Conservation (phyloP, 2,113 vertebrate genomes). For the Tyrannus savana region DNA sequence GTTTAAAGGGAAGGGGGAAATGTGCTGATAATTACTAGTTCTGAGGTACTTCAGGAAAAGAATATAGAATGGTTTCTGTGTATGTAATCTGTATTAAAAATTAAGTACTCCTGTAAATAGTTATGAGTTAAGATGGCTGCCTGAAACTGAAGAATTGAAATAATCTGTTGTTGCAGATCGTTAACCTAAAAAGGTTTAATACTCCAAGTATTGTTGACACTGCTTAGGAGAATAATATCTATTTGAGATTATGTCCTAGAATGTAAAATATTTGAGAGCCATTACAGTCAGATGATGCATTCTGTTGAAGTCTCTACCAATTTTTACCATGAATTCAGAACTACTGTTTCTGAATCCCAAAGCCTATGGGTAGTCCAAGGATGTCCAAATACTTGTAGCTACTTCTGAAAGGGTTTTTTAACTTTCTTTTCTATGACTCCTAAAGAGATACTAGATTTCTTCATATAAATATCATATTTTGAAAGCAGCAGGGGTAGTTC, state of each 20-base stretch:
- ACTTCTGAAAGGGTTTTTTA: neutral
- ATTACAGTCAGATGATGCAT: neutral
- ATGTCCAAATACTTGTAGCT: neutral
- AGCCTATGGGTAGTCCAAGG: neutral
- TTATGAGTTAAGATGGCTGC: neutral
- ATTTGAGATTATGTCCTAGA: neutral
- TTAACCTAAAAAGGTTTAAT: conserved; percentile 9
- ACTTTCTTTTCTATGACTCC: rapidly evolving
- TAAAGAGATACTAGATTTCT: neutral
- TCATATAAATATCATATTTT: neutral
- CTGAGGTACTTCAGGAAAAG: neutral
- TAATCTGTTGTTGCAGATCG: neutral
- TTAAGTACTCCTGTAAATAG: neutral
- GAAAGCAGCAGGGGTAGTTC: neutral
- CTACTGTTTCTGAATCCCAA: neutral
- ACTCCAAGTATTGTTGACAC: neutral
- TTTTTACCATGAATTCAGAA: neutral
- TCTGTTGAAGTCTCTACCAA: neutral
- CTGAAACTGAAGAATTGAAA: neutral
- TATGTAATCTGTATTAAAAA: neutral
- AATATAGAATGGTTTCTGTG: neutral
- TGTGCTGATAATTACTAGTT: neutral
- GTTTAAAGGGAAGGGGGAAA: neutral
- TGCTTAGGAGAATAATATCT: neutral
- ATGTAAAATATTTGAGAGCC: neutral